These are phyloP conservation scores for Corticium candelabrum DNA, from an alignment of 37 sponge, comb jelly and placozoan genomes.

Conservation along the genomic window DNA sequence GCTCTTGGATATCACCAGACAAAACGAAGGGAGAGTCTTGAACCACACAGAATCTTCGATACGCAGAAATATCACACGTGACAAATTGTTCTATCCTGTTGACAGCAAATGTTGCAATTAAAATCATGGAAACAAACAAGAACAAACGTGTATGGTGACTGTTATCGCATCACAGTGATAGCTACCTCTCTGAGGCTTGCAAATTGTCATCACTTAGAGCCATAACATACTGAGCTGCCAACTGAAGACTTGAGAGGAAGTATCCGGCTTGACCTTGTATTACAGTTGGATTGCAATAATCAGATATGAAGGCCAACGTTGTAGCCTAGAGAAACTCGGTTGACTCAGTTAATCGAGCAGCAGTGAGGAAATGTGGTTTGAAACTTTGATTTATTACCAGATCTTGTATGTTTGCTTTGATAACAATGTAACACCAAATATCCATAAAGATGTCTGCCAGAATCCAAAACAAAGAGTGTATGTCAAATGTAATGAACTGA, in stretches of 20 bases:
- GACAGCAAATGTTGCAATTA: too few relatives aligned
- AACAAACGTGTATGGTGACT: too few relatives aligned
- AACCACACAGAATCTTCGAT: too few relatives aligned
- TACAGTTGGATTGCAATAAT: conserved; percentile 48
- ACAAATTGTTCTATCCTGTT: too few relatives aligned
- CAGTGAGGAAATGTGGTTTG: background rate
- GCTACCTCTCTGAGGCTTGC: too few relatives aligned
- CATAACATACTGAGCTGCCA: conserved; percentile 49
- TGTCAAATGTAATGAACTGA: background rate
- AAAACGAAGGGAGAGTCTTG: too few relatives aligned
- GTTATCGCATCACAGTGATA: too few relatives aligned
- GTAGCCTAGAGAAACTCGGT: conserved; percentile 52
- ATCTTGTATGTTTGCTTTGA: background rate
- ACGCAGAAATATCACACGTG: too few relatives aligned
- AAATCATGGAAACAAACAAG: too few relatives aligned
- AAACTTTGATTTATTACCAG: conserved; percentile 3
- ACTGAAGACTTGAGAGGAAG: conserved; percentile 54
- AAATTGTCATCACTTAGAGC: too few relatives aligned
- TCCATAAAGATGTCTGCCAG: conserved; percentile 1
- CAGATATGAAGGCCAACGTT: conserved; percentile 48
- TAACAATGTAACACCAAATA: background rate
- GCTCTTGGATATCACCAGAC: too few relatives aligned
- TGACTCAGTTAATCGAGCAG: conserved; percentile 2
- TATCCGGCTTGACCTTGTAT: conserved; percentile 57
- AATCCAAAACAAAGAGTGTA: too few relatives aligned